Evolutionary conservation across 2,113 vertebrate genomes (phyloP), one percentile per base, ranked within the genome.

Genomic region (Cromileptes altivelis): DNA sequence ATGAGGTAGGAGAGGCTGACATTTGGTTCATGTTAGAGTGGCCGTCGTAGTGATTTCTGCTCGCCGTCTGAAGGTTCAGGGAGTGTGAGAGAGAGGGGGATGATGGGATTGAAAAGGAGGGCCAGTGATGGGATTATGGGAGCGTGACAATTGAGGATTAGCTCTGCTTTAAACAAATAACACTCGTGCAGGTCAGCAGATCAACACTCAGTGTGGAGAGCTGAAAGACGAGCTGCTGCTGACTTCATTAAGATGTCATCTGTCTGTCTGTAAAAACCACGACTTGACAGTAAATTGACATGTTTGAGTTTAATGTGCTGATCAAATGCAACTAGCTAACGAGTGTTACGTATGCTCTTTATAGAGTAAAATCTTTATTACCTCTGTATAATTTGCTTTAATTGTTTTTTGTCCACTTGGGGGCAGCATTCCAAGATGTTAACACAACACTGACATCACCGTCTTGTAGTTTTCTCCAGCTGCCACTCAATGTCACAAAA

Each of bases 1-100:
- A 4, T 6, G 47, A 27, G 21, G 47, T 0, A 37, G 58, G 18
- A 40, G 27, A 30, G 15, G 47, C 85, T 92, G 91, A 94, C 90
- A 85, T 91, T 91, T 89, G 82, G 86, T 89, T 92, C 92, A 93
- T 93, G 93, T 56, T 92, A 69, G 82, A 92, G 93, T 88, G 91
- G 79, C 68, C 27, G 91, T 86, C 71, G 85, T 83, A 86, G 86
- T 85, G 91, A 93, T 94, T 94, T 92, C 75, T 72, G 70, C 62
- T 70, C 60, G 52, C 60, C 49, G 65, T 63, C 70, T 82, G 84
- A 85, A 85, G 75, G 85, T 77, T 57, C 17, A 37, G 42, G 27
- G 27, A 19, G 75, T 58, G 82, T 6, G 73, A 7, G 55, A 19
- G 42, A 33, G 27, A 12, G 84, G 67, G 25, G 56, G 9, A n/a